Base-by-base conservation (phyloP, 1,140 invertebrate genomes). In the Subanguina moxae region DNA sequence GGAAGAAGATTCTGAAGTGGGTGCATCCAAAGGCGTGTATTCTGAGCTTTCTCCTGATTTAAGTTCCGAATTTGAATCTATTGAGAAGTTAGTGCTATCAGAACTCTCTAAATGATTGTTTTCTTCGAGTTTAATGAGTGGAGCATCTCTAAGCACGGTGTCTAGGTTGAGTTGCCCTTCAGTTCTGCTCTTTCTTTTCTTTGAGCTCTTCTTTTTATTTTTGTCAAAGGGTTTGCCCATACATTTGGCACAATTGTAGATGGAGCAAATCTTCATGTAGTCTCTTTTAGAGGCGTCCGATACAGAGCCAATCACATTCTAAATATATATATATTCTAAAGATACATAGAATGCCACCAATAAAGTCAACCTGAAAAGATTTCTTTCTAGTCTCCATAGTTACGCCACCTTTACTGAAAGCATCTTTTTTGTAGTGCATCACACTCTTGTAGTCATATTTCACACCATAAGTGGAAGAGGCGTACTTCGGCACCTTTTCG, bases 391-490 rank as follows among this genome's bases (percentile, higher is more conserved):
- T 76, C 59, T 79, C 63, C 75, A 76, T 76, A 38, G 77, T 71
- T 56, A 63, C 57, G 17, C 42, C 57, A 1, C 65, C 65, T 8
- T 15, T 58, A 15, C 77, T 73, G 48, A 80, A 80, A 0, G 78
- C 76, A 38, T 75, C 66, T 48, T 82, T 76, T 5, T 42, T 63
- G 46, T 80, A 81, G 58, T 78, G 78, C 80, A 80, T 80, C 23
- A 80, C 72, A 38, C 72, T 76, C 19, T 65, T 59, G 69, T 80
- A 80, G 38, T 80, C 79, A 59, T 80, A 80, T 23, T 69, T 58
- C 28, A 80, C 67, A n/a, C 62, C 65, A 57, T 82, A 82, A 27
- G 76, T 78, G 15, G 73, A 72, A 23, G 69, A 64, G 61, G 77
- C 77, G 19, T 63, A 23, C 15, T 58, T 57, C 15, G 79, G 64